Base-by-base conservation (phyloP, 2,797 vertebrate genomes). In the Nyctalus aviator region DNA sequence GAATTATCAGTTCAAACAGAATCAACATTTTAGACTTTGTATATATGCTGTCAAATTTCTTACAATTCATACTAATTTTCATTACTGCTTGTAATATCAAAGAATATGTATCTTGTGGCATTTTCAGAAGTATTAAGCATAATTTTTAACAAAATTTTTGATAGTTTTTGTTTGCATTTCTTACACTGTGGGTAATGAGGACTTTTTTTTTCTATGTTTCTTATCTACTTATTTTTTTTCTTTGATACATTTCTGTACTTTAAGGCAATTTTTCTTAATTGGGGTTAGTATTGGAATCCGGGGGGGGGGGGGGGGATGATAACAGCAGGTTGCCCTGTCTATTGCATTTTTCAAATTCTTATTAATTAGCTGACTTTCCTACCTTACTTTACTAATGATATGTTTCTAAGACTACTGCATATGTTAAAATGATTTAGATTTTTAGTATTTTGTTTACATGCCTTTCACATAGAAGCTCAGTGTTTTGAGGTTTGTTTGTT, bases 191-290 rank as follows among this genome's bases (percentile, higher is more conserved):
- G 17, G 10, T 89, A 75, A 79, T 23, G 5, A 73, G 21, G 25
- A 57, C 3, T 76, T 57, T 71, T 93, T 88, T 95, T 88, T 95
- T 90, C 85, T 75, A 3, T 72, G 15, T 86, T 93, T 66, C 4
- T 68, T 84, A 27, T 50, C 0, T 0, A 44, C 25, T 88, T 85
- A 15, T 17, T 88, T 93, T 82, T 91, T n/a, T 75, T 89, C 53
- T 50, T 83, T 44, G 41, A 48, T 78, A 69, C 71, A 57, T 37
- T 55, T 94, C 35, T 82, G 11, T 78, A 48, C 23, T 35, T 83
- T 35, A 85, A 77, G 30, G 23, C 35, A n/a, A 27, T 32, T 86
- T 48, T 73, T 55, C 76, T 88, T 78, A 44, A 37, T 37, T 84
- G n/a, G 25, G 8, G 18, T 84, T 66, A n/a, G 46, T 64, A 30